These are phyloP conservation scores for Megathymus violae DNA, from an alignment of 1,140 invertebrate genomes.

Conservation along the genomic window DNA sequence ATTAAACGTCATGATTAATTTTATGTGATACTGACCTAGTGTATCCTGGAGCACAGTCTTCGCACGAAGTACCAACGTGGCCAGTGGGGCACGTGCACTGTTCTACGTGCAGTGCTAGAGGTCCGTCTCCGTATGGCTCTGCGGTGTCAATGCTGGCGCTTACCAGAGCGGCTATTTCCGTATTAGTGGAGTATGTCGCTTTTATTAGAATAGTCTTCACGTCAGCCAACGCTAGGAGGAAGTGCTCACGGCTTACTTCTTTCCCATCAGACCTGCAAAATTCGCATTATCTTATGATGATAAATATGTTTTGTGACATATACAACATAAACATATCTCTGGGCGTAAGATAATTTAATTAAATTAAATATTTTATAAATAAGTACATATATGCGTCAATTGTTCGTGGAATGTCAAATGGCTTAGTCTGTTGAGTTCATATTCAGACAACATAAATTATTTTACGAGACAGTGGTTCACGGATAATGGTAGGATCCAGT, in stretches of 20 bases:
- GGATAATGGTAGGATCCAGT: no score
- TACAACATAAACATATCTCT: no score
- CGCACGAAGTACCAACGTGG: slow-evolving; percentile 94
- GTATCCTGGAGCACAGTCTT: slow-evolving; percentile 95
- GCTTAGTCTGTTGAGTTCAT: no score
- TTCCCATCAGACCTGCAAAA: slow-evolving; percentile 89
- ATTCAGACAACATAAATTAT: no score
- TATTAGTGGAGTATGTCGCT: slow-evolving; percentile 93
- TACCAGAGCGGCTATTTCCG: slow-evolving; percentile 88
- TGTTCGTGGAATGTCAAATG: no score
- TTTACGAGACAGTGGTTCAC: no score
- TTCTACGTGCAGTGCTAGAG: slow-evolving; percentile 92
- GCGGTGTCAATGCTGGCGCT: slow-evolving; percentile 92
- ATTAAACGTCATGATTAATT: no score
- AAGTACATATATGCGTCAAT: no score
- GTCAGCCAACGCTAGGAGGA: slow-evolving; percentile 96
- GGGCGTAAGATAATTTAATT: no score
- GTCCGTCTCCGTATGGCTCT: slow-evolving; percentile 86
- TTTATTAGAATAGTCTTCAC: slow-evolving; percentile 95
- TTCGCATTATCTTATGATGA: no score
- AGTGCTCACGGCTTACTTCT: slow-evolving; percentile 91
- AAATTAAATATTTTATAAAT: no score
- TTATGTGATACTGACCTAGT: slow-evolving; percentile 85
- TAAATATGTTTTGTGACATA: no score
- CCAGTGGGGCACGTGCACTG: slow-evolving; percentile 92